Conservation (phyloP, 2,797 vertebrate genomes). For the Eulemur rubriventer region DNA sequence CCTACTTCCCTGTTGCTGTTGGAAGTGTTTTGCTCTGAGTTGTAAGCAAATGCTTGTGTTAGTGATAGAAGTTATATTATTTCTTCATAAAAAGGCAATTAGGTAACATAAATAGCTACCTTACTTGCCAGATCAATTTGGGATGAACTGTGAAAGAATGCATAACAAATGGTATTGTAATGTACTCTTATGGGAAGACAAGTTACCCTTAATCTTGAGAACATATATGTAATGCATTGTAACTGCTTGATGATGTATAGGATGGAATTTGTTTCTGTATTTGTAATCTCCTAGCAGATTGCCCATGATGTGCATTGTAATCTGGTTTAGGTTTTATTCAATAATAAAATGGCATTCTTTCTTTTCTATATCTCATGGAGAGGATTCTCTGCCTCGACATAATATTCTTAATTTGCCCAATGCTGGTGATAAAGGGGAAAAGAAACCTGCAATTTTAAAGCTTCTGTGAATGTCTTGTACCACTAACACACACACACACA, state of each 20-base stretch:
- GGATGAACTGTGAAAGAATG: background rate
- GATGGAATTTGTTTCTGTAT: background rate
- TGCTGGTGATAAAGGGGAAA: background rate
- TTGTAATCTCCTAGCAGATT: background rate
- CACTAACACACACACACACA: background rate
- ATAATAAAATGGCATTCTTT: background rate
- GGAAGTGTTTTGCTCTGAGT: background rate
- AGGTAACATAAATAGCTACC: background rate
- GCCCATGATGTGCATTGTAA: background rate
- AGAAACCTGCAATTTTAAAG: background rate
- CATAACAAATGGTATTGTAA: background rate
- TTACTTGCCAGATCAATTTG: background rate
- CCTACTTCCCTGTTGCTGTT: background rate
- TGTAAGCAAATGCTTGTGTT: background rate
- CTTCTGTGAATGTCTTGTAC: background rate
- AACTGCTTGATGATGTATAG: background rate
- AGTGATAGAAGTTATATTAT: background rate
- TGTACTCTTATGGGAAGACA: background rate
- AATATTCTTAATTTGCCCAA: slow-evolving; percentile 5
- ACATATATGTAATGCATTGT: background rate
- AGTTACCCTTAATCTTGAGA: background rate
- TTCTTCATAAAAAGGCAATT: background rate
- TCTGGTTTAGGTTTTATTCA: slow-evolving; percentile 1
- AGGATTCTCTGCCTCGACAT: background rate
- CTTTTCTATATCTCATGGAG: background rate